Evolutionary conservation across 2,797 vertebrate species (phyloP).

Genomic region (Sebastes oblongus): DNA sequence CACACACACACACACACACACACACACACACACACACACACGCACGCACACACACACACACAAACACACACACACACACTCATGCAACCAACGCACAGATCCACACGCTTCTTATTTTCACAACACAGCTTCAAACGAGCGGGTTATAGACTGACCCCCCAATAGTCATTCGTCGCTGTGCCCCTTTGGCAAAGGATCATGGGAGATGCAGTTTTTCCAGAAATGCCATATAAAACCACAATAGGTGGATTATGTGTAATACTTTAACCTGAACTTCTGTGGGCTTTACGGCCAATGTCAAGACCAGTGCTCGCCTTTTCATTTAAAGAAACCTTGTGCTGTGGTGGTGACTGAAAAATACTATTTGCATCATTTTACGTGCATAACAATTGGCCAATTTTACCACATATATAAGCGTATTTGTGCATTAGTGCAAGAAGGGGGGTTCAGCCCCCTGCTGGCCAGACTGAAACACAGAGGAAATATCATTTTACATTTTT

Average conservation of each 20-base stretch:
- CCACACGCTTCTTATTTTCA: slow-evolving; percentile 35
- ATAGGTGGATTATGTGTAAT: slow-evolving; percentile 38
- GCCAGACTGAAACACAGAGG: background rate
- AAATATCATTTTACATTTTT: background rate
- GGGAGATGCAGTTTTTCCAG: slow-evolving; percentile 51
- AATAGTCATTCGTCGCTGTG: slow-evolving; percentile 38
- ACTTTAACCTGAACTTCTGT: slow-evolving; percentile 35
- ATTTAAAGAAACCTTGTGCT: slow-evolving; percentile 2
- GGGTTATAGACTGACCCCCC: slow-evolving; percentile 20
- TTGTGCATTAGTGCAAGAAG: background rate
- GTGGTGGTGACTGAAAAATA: slow-evolving; percentile 6
- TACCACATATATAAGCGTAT: background rate
- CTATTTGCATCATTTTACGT: background rate
- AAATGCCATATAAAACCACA: slow-evolving; percentile 31
- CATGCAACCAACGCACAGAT: background rate
- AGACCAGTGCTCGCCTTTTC: background rate
- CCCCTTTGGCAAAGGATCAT: slow-evolving; percentile 51
- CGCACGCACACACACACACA: background rate
- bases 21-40: background rate
- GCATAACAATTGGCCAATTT: background rate
- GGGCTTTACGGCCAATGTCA: slow-evolving; percentile 20
- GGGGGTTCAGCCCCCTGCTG: background rate
- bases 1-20: background rate
- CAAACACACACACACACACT: background rate
- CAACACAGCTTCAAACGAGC: slow-evolving; percentile 33